Evolutionary conservation across 2,888 invertebrate genomes (phyloP), one percentile per base, ranked within the genome.

Genomic region (Parnassius orleans): DNA sequence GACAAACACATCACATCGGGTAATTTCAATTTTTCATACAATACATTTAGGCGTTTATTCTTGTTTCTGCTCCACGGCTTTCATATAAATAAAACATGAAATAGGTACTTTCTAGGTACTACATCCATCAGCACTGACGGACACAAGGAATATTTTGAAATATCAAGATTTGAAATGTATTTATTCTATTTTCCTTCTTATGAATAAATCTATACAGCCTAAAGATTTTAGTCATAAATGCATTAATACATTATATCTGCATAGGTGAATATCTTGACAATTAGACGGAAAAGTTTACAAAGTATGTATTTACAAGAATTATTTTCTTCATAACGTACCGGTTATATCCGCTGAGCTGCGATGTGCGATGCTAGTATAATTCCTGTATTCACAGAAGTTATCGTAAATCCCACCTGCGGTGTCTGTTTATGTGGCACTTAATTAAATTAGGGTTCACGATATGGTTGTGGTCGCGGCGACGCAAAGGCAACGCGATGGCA

Each of bases 391-490:
- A 76, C 76, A 72, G 48, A 51, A 75, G 77, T 72, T 72, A 76
- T 75, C 79, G 80, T 80, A 68, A 70, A 65, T 70, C 73, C 68
- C 76, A 76, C 74, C 70, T 83, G 83, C 81, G 81, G 78, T 79
- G 74, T 78, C 76, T 81, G 84, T 87, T 86, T 80, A 81, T 83
- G 80, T 72, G 80, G 79, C 88, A 89, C 87, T 86, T 87, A 85
- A 88, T 88, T 86, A 78, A 78, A 83, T 88, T 81, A 83, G 79
- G 78, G 81, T 80, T 77, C 72, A 61, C 61, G 78, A 72, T 76
- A 66, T 68, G 69, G 72, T 66, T n/a, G 48, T 48, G 48, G 48
- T 11, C 67, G 72, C 69, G 74, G 67, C 69, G 74, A 65, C 72
- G 75, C 68, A 72, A 69, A 69, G 74, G 69, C 66, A 68, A 66